These are phyloP conservation scores for Drosophila picticornis DNA, from an alignment of 2,888 invertebrate species.

Conservation along the genomic window DNA sequence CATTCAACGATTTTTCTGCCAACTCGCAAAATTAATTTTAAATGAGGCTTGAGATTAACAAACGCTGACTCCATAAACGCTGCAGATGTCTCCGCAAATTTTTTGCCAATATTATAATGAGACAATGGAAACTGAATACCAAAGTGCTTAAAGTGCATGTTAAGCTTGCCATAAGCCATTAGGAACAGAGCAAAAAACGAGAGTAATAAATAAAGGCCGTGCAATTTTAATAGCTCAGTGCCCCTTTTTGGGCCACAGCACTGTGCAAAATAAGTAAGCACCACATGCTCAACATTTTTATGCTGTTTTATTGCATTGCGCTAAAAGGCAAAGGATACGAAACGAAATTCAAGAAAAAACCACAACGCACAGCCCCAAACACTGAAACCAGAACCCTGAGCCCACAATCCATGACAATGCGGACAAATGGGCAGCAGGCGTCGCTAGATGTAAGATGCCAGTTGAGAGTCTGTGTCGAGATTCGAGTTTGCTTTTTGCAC, in stretches of 20 bases:
- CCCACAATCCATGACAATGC: constrained; percentile 36
- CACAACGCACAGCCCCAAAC: constrained; percentile 5
- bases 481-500: constrained; percentile 6
- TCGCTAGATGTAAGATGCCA: not conserved
- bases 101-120: not conserved
- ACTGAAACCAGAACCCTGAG: not conserved
- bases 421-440: constrained; percentile 9
- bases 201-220: not conserved
- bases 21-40: not conserved
- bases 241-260: not conserved
- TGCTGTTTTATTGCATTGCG: constrained; percentile 76
- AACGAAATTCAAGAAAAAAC: constrained; percentile 35
- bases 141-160: not conserved
- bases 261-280: constrained; percentile 67
- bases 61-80: not conserved
- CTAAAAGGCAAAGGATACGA: constrained; percentile 63
- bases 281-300: constrained; percentile 77
- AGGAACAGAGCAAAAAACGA: not conserved
- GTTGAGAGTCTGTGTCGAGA: constrained; percentile 9
- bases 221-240: not conserved
- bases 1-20: not conserved
- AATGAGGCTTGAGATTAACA: not conserved
- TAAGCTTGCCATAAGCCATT: not conserved
- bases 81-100: not conserved
- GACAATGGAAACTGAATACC: not conserved